Evolutionary conservation across 53 echinoderm and acorn worm species (phyloP).

Genomic region (Patiria pectinifera): DNA sequence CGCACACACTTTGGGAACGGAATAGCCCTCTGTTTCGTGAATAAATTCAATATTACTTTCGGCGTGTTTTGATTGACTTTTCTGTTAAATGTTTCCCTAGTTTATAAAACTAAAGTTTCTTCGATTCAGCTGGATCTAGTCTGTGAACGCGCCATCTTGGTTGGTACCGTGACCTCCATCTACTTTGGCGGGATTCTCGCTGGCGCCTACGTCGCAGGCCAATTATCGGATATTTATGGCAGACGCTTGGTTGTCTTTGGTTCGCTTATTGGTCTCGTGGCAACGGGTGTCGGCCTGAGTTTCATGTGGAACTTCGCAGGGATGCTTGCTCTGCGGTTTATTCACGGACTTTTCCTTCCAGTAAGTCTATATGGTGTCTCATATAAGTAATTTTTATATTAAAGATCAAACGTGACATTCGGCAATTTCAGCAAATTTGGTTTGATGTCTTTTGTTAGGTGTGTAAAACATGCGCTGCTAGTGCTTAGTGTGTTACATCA

Average conservation of each 20-base stretch:
- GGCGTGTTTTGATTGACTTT: neutral
- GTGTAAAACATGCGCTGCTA: too few relatives aligned
- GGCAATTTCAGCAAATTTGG: too few relatives aligned
- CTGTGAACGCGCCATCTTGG: slow-evolving; percentile 65
- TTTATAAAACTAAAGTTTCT: too few relatives aligned
- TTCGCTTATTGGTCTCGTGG: slow-evolving; percentile 55
- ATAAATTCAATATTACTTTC: too few relatives aligned
- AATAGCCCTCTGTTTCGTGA: too few relatives aligned
- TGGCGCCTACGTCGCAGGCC: slow-evolving; percentile 77
- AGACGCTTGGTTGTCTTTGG: slow-evolving; percentile 65
- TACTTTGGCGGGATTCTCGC: slow-evolving; percentile 80
- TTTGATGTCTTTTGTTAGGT: too few relatives aligned
- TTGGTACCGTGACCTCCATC: slow-evolving; percentile 70
- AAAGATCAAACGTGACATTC: too few relatives aligned
- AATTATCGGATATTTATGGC: slow-evolving; percentile 83
- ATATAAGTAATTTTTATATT: too few relatives aligned
- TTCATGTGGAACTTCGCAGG: slow-evolving; percentile 66
- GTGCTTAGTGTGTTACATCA: too few relatives aligned
- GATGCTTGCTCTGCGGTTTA: slow-evolving; percentile 72
- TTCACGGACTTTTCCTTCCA: slow-evolving; percentile 79
- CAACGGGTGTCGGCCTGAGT: slow-evolving; percentile 70
- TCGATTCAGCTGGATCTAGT: slow-evolving; percentile 76
- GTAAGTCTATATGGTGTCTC: slow-evolving; percentile 44
- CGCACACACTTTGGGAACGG: too few relatives aligned
- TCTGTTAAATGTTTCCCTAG: neutral